Conservation (phyloP, 2,113 vertebrate species). For the Acrocephalus kingi region DNA sequence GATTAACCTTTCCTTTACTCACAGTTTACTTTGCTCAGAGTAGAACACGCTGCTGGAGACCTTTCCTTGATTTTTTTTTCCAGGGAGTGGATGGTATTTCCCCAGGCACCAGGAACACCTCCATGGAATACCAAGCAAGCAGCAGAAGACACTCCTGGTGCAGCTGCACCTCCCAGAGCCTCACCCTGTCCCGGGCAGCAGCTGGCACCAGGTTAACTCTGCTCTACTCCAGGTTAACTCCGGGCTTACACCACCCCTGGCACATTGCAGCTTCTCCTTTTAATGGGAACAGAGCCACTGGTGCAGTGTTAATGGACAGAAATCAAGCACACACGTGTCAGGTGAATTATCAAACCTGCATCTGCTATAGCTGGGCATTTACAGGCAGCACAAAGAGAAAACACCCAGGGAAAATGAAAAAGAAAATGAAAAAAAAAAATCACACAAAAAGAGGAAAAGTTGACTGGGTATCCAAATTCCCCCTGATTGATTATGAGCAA, state of each 20-base stretch:
- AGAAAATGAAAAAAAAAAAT: background rate
- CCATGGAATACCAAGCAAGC: background rate
- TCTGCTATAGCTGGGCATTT: background rate
- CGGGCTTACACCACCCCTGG: background rate
- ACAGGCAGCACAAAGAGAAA: background rate
- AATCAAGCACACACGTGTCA: background rate
- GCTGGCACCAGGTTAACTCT: background rate
- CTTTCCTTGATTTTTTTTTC: background rate
- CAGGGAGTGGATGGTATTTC: background rate
- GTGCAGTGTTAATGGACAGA: background rate
- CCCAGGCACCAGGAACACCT: background rate
- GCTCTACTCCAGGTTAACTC: background rate
- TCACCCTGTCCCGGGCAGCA: background rate
- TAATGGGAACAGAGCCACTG: background rate
- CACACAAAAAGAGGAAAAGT: background rate
- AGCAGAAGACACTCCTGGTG: no score
- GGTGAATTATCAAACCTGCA: background rate
- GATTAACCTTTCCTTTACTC: constrained; percentile 6
- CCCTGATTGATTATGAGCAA: background rate
- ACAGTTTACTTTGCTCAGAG: background rate
- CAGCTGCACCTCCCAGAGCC: background rate
- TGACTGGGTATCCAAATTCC: background rate
- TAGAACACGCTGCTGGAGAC: background rate
- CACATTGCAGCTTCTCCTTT: background rate
- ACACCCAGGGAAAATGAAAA: background rate